Base-by-base conservation (phyloP, 1,140 invertebrate species). In the Heliothis virescens region DNA sequence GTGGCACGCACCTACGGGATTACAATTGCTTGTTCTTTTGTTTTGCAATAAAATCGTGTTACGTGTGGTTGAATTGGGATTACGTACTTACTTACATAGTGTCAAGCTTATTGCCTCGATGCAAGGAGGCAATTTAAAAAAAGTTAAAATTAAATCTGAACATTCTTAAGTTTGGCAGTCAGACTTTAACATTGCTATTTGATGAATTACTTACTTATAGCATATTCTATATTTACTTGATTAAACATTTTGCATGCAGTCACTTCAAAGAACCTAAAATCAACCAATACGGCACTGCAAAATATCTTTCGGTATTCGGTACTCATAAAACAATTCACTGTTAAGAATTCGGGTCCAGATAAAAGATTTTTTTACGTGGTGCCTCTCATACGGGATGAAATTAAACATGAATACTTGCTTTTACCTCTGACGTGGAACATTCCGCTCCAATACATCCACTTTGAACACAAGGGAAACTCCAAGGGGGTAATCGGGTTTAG, bases 381-480 rank as follows among this genome's bases (percentile, higher is more conserved):
- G 21, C 21, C 85, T 86, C 87, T 89, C 81, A 87, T 90, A 88
- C 72, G 84, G 82, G 87, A 85, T 85, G 88, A 94, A 93, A 93
- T 94, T 92, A 92, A 94, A 92, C 90, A 94, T 92, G 91, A 93
- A 92, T 93, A 92, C 91, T 91, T 92, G 90, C 91, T 90, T 91
- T 92, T 93, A 92, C 92, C 92, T 91, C 86, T 90, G 91, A 91
- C 86, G 89, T 91, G 91, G 91, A 93, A 92, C 89, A 92, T 94
- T 94, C 92, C 92, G 88, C 88, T 91, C 86, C 89, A 89, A 90
- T 94, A 94, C 88, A 83, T 91, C 91, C 84, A 83, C 92, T 94
- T 94, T 94, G 92, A 94, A 91, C 90, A 88, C 87, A 89, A 89
- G 86, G 85, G 87, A 92, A 91, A 86, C 87, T 88, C 88, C 83